Conservation (phyloP, 2,113 vertebrate species). For the Eretmochelys imbricata region DNA sequence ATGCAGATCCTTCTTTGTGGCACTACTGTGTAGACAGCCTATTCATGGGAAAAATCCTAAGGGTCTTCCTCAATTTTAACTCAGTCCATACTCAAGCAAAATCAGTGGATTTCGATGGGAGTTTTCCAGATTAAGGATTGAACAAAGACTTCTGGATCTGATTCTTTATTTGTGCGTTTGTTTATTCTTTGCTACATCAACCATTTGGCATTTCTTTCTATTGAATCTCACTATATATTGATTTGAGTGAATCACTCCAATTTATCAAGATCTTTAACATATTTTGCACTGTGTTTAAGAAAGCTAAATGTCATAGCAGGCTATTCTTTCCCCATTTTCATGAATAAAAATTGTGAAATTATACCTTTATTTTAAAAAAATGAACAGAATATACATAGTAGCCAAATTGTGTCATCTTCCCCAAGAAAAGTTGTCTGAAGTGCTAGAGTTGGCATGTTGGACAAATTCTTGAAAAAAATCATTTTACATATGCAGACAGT, state of each 20-base stretch:
- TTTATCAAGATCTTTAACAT: conserved; percentile 25
- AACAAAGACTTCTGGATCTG: conserved; percentile 38
- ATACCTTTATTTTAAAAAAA: background rate
- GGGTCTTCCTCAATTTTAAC: background rate
- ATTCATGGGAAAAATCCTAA: background rate
- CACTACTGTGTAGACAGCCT: background rate
- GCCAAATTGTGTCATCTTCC: background rate
- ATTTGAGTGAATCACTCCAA: conserved; percentile 45
- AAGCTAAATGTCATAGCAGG: background rate
- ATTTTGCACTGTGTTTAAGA: background rate
- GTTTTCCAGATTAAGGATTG: conserved; percentile 21
- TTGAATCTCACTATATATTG: conserved; percentile 40
- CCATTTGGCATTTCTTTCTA: conserved; percentile 44
- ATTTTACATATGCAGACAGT: background rate
- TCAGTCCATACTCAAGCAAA: conserved; percentile 2
- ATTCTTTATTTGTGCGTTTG: conserved; percentile 12
- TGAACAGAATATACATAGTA: background rate
- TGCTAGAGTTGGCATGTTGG: background rate
- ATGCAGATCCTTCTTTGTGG: background rate
- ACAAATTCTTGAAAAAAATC: background rate
- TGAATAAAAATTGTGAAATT: background rate
- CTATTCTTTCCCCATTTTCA: background rate
- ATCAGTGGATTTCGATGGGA: conserved; percentile 23
- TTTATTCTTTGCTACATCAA: conserved; percentile 43
- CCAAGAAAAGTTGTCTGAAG: background rate